These are phyloP conservation scores for Papilio protenor DNA, from an alignment of 2,888 invertebrate genomes.

Conservation along the genomic window DNA sequence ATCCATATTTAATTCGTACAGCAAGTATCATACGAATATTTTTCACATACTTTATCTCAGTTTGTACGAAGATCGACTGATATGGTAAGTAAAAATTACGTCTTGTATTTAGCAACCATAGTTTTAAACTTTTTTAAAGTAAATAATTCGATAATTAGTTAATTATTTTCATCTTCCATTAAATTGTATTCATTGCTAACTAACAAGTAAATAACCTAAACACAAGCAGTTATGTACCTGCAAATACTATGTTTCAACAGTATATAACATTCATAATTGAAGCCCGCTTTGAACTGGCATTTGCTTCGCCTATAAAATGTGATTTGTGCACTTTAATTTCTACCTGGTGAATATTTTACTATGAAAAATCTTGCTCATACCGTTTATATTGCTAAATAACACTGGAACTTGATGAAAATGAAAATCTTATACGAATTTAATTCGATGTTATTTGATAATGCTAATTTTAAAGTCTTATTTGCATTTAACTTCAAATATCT, in stretches of 20 bases:
- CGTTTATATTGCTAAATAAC: background rate
- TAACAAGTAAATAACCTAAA: slow-evolving; percentile 8
- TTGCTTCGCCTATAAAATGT: background rate
- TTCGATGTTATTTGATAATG: background rate
- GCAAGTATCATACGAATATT: background rate
- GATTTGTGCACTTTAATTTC: background rate
- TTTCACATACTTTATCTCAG: background rate
- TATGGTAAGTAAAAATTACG: slow-evolving; percentile 28
- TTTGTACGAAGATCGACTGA: slow-evolving; percentile 10
- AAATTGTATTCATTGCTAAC: background rate
- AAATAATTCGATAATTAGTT: background rate
- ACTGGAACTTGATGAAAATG: background rate
- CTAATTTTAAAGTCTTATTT: background rate
- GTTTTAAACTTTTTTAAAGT: background rate
- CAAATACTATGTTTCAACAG: background rate
- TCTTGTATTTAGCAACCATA: background rate
- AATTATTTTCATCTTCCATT: background rate
- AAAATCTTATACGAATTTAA: background rate
- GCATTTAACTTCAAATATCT: background rate
- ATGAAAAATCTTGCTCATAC: background rate
- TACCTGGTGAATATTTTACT: background rate
- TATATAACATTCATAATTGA: background rate
- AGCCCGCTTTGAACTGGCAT: background rate
- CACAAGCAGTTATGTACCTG: background rate
- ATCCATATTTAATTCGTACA: background rate